Percentiles rank a stretch among this genome's conserved stretches.
Conservation (phyloP, 2,888 invertebrate species). For the Lochmaea crataegi region DNA sequence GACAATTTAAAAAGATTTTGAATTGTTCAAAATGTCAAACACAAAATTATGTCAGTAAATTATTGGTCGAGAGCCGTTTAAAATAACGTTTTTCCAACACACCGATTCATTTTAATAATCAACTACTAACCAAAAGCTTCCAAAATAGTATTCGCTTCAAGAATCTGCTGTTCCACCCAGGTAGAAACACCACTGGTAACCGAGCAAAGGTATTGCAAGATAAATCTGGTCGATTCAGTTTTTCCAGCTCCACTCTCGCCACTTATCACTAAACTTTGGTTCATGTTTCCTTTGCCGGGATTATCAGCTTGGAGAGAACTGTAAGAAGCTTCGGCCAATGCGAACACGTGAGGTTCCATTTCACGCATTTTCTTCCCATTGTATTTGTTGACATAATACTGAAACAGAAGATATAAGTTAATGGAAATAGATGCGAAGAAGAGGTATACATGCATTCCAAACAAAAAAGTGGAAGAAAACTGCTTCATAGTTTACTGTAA, state of each 20-base stretch:
- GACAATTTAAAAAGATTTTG: no score
- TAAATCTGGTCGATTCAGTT: conserved; percentile 92
- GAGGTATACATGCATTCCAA: not conserved
- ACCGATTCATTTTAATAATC: not conserved
- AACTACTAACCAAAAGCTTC: conserved; percentile 86
- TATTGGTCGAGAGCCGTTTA: no score
- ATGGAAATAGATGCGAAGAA: no score
- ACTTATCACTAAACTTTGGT: conserved; percentile 85
- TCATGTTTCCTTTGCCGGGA: conserved; percentile 58
- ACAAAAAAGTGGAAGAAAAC: not conserved
- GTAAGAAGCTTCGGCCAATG: conserved; percentile 90
- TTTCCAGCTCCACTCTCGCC: conserved; percentile 95
- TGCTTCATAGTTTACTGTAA: no score
- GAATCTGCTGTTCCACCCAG: conserved; percentile 96
- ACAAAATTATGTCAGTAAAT: no score
- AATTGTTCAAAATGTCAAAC: no score
- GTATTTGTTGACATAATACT: conserved; percentile 87
- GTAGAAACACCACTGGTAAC: conserved; percentile 83
- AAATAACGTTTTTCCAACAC: not conserved
- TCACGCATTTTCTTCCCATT: conserved; percentile 84
- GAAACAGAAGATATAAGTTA: conserved; percentile 56
- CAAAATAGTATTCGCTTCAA: conserved; percentile 92
- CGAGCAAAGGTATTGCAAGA: conserved; percentile 90
- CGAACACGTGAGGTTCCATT: conserved; percentile 90
- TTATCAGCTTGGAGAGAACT: conserved; percentile 73